Conservation (phyloP, 2,888 invertebrate genomes). For the Andrena fulva region DNA sequence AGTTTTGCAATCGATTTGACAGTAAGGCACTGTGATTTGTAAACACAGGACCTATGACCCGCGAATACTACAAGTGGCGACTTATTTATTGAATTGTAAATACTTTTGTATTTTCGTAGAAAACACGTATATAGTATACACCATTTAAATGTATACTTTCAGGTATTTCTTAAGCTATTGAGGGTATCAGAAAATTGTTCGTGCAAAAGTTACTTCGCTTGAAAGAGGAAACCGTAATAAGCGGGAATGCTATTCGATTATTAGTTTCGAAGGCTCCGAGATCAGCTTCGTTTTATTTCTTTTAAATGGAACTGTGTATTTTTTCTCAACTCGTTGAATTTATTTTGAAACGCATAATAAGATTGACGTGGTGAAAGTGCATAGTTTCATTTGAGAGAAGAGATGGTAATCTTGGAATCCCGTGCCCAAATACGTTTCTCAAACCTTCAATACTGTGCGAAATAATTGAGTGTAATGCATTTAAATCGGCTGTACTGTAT, state of each 20-base stretch:
- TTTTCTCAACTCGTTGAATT: neutral
- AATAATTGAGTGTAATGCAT: constrained; percentile 28
- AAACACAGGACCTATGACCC: constrained; percentile 81
- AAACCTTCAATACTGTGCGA: constrained; percentile 4
- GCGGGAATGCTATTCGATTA: neutral
- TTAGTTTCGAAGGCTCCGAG: neutral
- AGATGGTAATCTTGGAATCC: neutral
- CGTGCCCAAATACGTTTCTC: neutral
- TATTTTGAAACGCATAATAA: constrained; percentile 10
- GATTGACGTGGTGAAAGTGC: neutral
- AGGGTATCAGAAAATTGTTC: constrained; percentile 5
- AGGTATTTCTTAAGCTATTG: constrained; percentile 17
- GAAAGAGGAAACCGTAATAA: neutral
- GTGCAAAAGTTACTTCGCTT: constrained; percentile 1
- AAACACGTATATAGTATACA: constrained; percentile 61
- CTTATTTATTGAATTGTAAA: constrained; percentile 83
- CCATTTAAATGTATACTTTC: constrained; percentile 31
- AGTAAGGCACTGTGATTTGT: constrained; percentile 60
- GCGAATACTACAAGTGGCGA: constrained; percentile 70
- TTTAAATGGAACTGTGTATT: neutral
- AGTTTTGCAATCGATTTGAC: constrained; percentile 31
- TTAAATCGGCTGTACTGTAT: constrained; percentile 48
- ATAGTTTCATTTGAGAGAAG: constrained; percentile 9
- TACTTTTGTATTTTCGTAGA: constrained; percentile 83
- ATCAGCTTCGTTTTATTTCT: neutral